A percentile compares a stretch with the other conserved stretches of the same genome.
phyloP scores from a whole-genome alignment of 2,113 vertebrate genomes.

The Neolamprologus sp. region DNA sequence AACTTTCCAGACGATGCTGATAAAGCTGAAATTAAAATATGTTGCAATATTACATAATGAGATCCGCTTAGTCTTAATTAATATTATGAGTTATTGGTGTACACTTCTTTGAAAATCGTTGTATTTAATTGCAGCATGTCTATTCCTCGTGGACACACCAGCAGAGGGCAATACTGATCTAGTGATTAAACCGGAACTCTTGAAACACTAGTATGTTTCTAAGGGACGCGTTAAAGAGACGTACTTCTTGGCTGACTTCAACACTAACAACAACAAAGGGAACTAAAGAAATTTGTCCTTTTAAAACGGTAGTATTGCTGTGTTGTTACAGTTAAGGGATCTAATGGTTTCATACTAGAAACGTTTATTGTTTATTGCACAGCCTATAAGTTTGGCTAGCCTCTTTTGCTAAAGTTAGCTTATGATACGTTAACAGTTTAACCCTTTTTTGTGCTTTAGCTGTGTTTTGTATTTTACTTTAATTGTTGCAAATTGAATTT shows the following conservation, averaged over 20 bases:
- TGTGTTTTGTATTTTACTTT: background rate
- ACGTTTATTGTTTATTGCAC: rapidly evolving
- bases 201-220: background rate
- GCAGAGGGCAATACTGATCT: background rate
- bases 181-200: constrained; percentile 4
- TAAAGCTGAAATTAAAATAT: background rate
- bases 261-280: background rate
- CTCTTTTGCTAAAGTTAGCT: background rate
- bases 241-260: background rate
- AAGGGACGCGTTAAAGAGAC: background rate
- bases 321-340: background rate
- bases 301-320: background rate
- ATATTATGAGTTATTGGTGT: background rate
- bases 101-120: background rate
- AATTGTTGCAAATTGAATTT: background rate
- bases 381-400: background rate
- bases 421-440: background rate
- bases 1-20: background rate
- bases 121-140: background rate
- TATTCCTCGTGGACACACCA: background rate
- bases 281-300: background rate
- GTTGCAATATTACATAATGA: background rate
- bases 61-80: background rate
- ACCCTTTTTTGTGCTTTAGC: background rate
- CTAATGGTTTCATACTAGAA: background rate